phyloP scores from a whole-genome alignment of 1,140 invertebrate species.

The Tyrophagus putrescentiae region DNA sequence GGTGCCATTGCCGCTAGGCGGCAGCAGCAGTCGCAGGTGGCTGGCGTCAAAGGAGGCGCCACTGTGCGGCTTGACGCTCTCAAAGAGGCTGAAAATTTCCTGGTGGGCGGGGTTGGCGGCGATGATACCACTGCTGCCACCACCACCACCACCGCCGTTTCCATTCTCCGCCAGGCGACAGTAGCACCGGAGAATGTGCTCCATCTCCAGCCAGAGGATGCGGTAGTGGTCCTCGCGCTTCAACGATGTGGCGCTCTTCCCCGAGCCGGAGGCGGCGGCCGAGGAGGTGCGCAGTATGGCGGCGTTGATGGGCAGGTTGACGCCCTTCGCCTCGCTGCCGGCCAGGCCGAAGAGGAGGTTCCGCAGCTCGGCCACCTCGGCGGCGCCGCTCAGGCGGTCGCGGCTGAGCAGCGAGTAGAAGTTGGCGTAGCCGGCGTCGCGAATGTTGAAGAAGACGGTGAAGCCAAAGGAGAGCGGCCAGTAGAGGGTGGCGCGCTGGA shows the following conservation, averaged over 20 bases:
- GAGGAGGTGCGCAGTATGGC: slow-evolving; percentile 39
- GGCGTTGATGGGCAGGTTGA: slow-evolving; percentile 50
- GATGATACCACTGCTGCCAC: slow-evolving; percentile 60
- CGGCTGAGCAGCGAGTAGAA: slow-evolving; percentile 61
- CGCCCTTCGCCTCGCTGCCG: slow-evolving; percentile 63
- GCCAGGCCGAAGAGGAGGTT: slow-evolving; percentile 66
- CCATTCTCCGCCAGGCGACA: slow-evolving; percentile 46
- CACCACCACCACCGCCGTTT: slow-evolving; percentile 62
- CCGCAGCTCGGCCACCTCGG: slow-evolving; percentile 72
- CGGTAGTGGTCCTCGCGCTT: slow-evolving; percentile 70
- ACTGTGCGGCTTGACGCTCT: neutral
- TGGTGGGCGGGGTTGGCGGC: neutral
- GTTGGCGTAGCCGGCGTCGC: slow-evolving; percentile 51
- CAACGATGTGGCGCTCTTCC: too few species aligned
- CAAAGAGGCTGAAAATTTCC: neutral
- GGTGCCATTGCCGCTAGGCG: neutral
- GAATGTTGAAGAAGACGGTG: slow-evolving; percentile 72
- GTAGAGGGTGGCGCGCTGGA: slow-evolving; percentile 65
- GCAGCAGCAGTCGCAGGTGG: neutral
- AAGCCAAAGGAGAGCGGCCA: slow-evolving; percentile 84
- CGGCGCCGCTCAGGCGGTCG: slow-evolving; percentile 62
- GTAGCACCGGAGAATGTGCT: slow-evolving; percentile 62
- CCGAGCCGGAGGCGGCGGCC: too few species aligned
- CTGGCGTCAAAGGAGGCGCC: neutral
- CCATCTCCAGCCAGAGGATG: slow-evolving; percentile 72